These are phyloP conservation scores for Micropoecilia bifurca DNA, from an alignment of 2,797 vertebrate genomes.

Conservation along the genomic window DNA sequence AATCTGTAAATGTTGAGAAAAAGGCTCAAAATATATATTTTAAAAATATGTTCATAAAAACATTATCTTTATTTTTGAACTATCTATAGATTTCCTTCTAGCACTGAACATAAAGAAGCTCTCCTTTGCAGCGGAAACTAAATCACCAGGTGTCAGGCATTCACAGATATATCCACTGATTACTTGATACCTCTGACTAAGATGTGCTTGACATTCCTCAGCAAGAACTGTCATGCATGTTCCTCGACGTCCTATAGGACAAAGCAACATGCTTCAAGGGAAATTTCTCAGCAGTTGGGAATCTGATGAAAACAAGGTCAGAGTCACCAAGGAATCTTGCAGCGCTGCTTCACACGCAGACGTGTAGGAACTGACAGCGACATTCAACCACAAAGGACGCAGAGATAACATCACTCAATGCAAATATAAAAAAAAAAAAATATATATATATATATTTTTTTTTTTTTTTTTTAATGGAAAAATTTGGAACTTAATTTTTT, in stretches of 20 bases:
- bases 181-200: neutral
- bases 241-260: neutral
- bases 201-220: neutral
- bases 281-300: neutral
- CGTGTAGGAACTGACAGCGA: neutral
- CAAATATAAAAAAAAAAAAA: too few species aligned
- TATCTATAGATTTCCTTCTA: neutral
- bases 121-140: neutral
- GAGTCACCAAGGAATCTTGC: constrained; percentile 3
- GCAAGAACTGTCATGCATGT: neutral
- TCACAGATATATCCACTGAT: neutral
- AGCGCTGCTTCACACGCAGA: neutral
- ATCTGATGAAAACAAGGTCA: neutral
- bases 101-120: neutral
- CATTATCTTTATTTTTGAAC: neutral
- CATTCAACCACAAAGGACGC: neutral
- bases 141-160: neutral
- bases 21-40: neutral
- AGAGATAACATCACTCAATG: neutral
- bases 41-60: neutral
- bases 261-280: neutral
- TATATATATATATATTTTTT: too few species aligned
- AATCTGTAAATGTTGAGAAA: neutral
- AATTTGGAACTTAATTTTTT: neutral
- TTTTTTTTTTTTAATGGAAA: neutral